Evolutionary conservation across 2,888 invertebrate species (phyloP).

Genomic region (Xylophagus ater): DNA sequence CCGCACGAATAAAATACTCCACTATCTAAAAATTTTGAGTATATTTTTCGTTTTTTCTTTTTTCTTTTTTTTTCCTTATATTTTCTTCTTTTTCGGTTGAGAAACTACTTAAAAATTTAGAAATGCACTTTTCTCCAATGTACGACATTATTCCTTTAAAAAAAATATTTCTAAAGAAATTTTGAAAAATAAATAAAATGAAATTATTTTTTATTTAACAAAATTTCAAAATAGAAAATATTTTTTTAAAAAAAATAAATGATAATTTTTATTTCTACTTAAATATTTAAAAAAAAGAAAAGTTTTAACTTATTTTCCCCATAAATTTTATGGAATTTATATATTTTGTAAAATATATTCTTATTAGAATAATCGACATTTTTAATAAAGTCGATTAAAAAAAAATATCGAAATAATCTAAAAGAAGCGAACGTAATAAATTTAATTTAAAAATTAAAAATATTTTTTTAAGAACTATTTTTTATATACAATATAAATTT

Average conservation of each 20-base stretch:
- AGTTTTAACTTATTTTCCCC: neutral
- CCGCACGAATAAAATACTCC: too few species aligned
- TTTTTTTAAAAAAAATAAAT: neutral
- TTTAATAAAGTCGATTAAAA: neutral
- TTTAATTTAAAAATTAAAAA: neutral
- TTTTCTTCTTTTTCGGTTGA: neutral
- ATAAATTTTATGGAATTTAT: slow-evolving; percentile 10
- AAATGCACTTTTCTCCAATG: slow-evolving; percentile 13
- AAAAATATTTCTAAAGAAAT: neutral
- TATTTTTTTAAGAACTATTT: neutral
- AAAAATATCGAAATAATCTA: neutral
- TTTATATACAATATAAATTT: slow-evolving; percentile 3
- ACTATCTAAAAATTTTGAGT: too few species aligned
- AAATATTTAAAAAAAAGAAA: neutral
- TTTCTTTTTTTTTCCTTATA: neutral
- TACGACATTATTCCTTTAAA: slow-evolving; percentile 8
- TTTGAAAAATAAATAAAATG: neutral
- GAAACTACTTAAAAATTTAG: slow-evolving; percentile 3
- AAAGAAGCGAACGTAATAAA: neutral
- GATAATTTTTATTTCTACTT: neutral
- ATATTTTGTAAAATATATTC: neutral
- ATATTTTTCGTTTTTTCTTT: neutral
- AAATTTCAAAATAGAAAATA: neutral
- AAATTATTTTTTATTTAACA: neutral
- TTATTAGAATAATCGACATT: neutral